Base-by-base conservation (phyloP, 2,888 invertebrate species). In the Phasia obesa region DNA sequence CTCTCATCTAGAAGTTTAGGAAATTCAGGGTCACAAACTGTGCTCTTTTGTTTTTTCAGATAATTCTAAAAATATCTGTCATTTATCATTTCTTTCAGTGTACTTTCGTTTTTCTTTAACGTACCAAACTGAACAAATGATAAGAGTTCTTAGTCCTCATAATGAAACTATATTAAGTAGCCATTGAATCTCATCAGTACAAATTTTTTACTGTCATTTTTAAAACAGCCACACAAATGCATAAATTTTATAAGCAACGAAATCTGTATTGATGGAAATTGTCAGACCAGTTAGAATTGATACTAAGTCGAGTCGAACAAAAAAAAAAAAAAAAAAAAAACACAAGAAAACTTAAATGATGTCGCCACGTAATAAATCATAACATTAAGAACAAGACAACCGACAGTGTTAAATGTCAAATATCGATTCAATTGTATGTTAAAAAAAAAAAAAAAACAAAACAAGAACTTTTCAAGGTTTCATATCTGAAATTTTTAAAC, bases 281-380 rank as follows among this genome's bases (percentile, higher is more conserved):
- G 44, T 42, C 64, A 75, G 69, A 65, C 67, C 75, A 59, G 70
- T 76, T 77, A 69, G 69, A 67, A 51, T 71, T 62, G 65, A 49
- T 42, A 27, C n/a, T 47, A 47, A 47, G 27, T 53, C 35, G 15
- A 64, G 9, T 5, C 13, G 1, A 53, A 49, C 19, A 25, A 7
- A 23, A 1, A 57, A 7, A 35, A 4, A 15, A 17, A 19, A 25
- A 27, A 25, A 44, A 21, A 21, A 23, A 23, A 17, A 7, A 67
- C 21, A 17, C 0, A 35, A 4, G 35, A 35, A 35, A 67, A 49
- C 5, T 25, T 19, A 59, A 76, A 70, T 65, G 57, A 53, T 82
- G 80, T 82, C 77, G 74, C 82, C 82, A 77, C 79, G 42, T 77
- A 74, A 84, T 84, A 84, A 80, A 82, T 84, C 82, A 84, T 84